Base-by-base conservation (phyloP, 1,140 invertebrate species). In the Apocrypta bakeri region DNA sequence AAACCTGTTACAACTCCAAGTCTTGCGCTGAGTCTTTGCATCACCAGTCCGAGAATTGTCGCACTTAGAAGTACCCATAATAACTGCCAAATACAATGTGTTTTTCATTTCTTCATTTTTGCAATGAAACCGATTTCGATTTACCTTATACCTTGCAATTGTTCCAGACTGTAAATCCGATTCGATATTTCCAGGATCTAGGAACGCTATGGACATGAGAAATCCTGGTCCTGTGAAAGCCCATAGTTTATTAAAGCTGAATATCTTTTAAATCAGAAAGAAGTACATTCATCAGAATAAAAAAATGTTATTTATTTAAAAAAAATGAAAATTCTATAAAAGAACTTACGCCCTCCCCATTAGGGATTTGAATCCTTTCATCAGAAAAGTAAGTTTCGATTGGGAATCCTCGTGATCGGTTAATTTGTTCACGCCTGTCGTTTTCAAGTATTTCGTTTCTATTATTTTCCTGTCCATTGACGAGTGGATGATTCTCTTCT, bases 121-220 rank as follows among this genome's bases (percentile, higher is more conserved):
- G 17, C 1, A 12, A 33, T 71, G 21, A n/a, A n/a, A 71, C 6
- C 2, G 37, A 31, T 71, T n/a, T 71, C n/a, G 25, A n/a, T 71
- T 37, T 89, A 96, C 95, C 92, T 96, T 95, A 90, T 97, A 98
- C 88, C 94, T 92, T 17, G 96, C 97, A n/a, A 94, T 91, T 17
- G 95, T 93, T 83, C 97, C 97, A 27, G 96, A 96, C 90, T 97
- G 96, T 42, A 98, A 92, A 93, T 98, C 97, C 33, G 96, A 97
- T 92, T 98, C 97, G 84, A 98, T 98, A 91, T 98, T 98, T 79
- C 97, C 97, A 81, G 97, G 97, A 93, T 98, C 97, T 48, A 98
- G 90, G 91, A 98, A 98, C 33, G 97, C 97, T 89, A 98, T 98
- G 81, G 96, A 97, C 97, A 98, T 98, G 37, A 98, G 92, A 90